These are phyloP conservation scores for Eupithecia vulgata DNA, from an alignment of 2,888 invertebrate genomes.

Conservation along the genomic window DNA sequence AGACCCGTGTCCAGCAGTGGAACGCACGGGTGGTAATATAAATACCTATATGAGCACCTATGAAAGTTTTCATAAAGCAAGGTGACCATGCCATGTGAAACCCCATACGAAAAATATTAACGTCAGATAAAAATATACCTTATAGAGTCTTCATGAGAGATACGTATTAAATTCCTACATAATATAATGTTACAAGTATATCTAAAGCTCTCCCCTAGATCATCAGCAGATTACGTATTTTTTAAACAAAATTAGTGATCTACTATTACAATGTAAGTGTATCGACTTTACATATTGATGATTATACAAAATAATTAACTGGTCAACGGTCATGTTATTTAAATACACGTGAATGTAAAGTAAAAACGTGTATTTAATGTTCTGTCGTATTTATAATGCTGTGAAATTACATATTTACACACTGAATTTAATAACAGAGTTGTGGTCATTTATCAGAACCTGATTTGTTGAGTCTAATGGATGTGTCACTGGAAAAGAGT, in stretches of 20 bases:
- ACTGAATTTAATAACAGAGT: constrained; percentile 36
- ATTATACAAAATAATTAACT: neutral
- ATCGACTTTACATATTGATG: neutral
- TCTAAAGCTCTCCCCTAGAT: neutral
- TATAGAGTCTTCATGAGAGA: no score
- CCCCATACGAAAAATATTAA: no score
- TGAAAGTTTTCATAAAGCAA: no score
- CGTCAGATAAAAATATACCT: no score
- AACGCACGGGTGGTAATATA: no score
- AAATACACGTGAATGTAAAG: constrained; percentile 1
- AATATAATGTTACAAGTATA: neutral
- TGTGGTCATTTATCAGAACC: constrained; percentile 44
- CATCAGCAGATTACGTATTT: neutral
- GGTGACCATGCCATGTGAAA: no score
- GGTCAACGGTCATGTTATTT: neutral
- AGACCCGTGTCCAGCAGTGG: no score
- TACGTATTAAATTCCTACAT: no score
- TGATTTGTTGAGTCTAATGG: constrained; percentile 23
- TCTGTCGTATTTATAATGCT: constrained; percentile 8
- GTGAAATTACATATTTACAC: constrained; percentile 25
- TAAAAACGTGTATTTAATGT: constrained; percentile 4
- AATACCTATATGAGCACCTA: no score
- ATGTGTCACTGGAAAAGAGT: neutral
- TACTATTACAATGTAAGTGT: neutral
- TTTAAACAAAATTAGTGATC: neutral